Conservation (phyloP, 1,140 invertebrate genomes). For the Araneus ventricosus region DNA sequence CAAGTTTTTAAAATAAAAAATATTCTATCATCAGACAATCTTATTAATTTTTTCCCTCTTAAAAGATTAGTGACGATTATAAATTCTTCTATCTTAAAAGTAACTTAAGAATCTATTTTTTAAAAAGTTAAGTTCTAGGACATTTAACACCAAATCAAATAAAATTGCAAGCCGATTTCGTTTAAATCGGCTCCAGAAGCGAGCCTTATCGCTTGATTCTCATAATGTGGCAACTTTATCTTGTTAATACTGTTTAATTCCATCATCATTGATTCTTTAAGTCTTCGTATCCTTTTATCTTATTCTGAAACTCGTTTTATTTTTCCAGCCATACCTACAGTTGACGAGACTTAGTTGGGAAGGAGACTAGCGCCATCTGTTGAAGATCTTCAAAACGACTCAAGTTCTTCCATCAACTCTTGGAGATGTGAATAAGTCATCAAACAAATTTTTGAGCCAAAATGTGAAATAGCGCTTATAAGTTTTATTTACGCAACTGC, state of each 20-base stretch:
- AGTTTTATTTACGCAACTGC: too few relatives aligned
- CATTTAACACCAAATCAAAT: conserved; percentile 5
- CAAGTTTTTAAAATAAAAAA: not conserved
- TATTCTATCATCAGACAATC: not conserved
- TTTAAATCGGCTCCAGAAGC: not conserved
- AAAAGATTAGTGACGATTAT: not conserved
- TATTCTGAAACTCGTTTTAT: not conserved
- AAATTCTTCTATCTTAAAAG: not conserved
- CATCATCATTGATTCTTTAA: conserved; percentile 28
- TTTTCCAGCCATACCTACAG: not conserved
- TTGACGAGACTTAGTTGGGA: not conserved
- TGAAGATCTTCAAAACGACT: not conserved
- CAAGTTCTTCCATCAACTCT: not conserved
- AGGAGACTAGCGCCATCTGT: conserved; percentile 45
- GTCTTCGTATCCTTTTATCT: conserved; percentile 18
- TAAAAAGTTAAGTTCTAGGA: not conserved
- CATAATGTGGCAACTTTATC: conserved; percentile 8
- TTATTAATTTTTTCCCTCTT: not conserved
- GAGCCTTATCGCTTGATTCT: not conserved
- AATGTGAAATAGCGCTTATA: too few relatives aligned
- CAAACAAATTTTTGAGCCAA: too few relatives aligned
- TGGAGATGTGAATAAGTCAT: not conserved
- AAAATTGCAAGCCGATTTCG: not conserved
- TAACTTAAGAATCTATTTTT: not conserved
- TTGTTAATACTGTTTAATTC: conserved; percentile 29